Evolutionary conservation across 2,113 vertebrate genomes (phyloP).

Genomic region (Podilymbus podiceps): DNA sequence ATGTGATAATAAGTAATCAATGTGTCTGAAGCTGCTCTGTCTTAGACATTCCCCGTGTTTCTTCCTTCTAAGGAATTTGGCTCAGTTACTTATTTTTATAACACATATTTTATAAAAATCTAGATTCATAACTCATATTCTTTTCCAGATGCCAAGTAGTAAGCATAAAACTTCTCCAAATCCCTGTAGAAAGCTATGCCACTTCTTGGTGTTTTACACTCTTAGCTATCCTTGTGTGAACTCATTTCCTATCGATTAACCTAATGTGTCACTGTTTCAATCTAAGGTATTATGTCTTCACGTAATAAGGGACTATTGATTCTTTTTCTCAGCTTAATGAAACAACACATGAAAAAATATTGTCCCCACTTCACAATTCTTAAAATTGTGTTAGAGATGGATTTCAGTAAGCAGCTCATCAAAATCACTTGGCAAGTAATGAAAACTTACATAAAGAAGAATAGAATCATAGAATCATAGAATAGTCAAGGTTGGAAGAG

Average conservation of each 20-base stretch:
- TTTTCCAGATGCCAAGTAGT: background rate
- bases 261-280: background rate
- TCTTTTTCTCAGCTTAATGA: background rate
- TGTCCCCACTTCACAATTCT: background rate
- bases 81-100: background rate
- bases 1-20: background rate
- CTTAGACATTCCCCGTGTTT: background rate
- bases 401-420: background rate
- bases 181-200: background rate
- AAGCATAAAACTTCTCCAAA: background rate
- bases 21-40: background rate
- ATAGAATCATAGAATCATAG: too few species aligned
- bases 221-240: background rate
- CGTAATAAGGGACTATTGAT: background rate
- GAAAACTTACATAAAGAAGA: background rate
- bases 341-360: constrained; percentile 6
- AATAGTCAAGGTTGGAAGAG: too few species aligned
- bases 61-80: background rate
- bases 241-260: background rate
- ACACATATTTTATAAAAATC: background rate
- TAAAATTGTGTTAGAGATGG: background rate
- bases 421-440: background rate
- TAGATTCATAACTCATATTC: background rate
- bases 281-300: background rate
- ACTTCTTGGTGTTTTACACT: background rate